Evolutionary conservation across 2,797 vertebrate species (phyloP).

Genomic region (Pipistrellus pygmaeus): DNA sequence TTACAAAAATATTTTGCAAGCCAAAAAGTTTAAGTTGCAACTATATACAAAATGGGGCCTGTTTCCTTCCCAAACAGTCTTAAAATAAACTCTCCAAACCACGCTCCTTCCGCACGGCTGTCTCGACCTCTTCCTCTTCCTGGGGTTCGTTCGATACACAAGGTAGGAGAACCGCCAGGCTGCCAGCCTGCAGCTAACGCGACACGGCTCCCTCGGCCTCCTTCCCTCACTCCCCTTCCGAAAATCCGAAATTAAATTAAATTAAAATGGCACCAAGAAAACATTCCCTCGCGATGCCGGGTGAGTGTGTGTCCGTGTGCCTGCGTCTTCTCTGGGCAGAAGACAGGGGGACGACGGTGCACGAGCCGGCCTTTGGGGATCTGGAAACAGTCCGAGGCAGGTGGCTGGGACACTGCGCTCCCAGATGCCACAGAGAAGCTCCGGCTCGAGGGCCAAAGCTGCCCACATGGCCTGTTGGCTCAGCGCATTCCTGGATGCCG

Average conservation of each 20-base stretch:
- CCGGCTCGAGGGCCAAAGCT: not conserved
- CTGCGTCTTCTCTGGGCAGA: constrained; percentile 11
- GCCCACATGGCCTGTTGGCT: constrained; percentile 55
- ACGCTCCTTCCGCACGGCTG: constrained; percentile 35
- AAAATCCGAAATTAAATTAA: constrained; percentile 63
- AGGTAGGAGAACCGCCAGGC: constrained; percentile 46
- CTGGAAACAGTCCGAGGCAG: constrained; percentile 56
- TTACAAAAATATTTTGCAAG: constrained; percentile 92
- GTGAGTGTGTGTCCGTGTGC: not conserved
- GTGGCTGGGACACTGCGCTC: constrained; percentile 46
- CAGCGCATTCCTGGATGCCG: not conserved
- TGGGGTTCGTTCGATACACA: constrained; percentile 56
- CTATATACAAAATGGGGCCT: constrained; percentile 86
- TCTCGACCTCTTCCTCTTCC: constrained; percentile 41
- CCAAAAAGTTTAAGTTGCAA: constrained; percentile 85
- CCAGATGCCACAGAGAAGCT: constrained; percentile 60
- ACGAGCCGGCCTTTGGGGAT: constrained; percentile 65
- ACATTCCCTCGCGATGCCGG: constrained; percentile 48
- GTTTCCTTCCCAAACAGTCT: constrained; percentile 78
- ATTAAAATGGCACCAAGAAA: constrained; percentile 76
- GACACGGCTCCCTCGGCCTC: constrained; percentile 46
- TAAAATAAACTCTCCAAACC: constrained; percentile 76
- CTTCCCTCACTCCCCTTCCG: constrained; percentile 39
- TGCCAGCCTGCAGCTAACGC: constrained; percentile 58
- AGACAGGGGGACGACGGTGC: not conserved